Conservation (phyloP, 2,113 vertebrate species). For the Lipophrys pholis region DNA sequence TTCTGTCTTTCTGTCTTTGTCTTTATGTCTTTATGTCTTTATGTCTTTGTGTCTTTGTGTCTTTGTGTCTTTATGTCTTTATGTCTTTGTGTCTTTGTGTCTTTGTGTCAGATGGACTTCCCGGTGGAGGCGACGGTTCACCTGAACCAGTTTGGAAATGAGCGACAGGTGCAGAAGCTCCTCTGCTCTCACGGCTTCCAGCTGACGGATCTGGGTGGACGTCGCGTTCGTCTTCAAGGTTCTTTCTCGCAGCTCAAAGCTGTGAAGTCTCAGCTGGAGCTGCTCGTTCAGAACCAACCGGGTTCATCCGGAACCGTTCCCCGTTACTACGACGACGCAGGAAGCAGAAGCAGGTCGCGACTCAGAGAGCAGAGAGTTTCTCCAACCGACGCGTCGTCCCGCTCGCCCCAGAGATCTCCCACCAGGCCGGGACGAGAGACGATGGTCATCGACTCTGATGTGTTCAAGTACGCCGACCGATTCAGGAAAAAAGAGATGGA, state of each 20-base stretch:
- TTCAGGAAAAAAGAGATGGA: constrained; percentile 11
- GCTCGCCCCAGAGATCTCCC: too few relatives aligned
- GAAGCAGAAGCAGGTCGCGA: not conserved
- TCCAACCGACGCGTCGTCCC: too few relatives aligned
- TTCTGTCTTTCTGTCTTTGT: too few relatives aligned
- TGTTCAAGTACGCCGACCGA: constrained; percentile 33
- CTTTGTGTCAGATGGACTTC: constrained; percentile 70
- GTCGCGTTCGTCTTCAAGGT: constrained; percentile 57
- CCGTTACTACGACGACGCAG: not conserved
- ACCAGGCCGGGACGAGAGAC: not conserved
- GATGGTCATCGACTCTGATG: constrained; percentile 47
- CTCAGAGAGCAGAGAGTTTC: not conserved
- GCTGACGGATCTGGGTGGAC: not conserved
- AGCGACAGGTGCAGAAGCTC: not conserved
- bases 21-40: too few relatives aligned
- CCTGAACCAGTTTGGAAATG: constrained; percentile 37
- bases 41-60: accelerated
- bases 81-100: accelerated
- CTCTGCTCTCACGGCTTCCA: constrained; percentile 48
- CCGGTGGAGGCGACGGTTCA: constrained; percentile 60
- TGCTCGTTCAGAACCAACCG: not conserved
- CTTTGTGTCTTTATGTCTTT: too few relatives aligned
- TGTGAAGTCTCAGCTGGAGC: constrained; percentile 43
- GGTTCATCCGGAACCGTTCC: not conserved
- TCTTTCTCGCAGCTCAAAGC: constrained; percentile 65